Evolutionary conservation across 2,888 invertebrate genomes (phyloP), one percentile per base, ranked within the genome.

Genomic region (Phortica magna): DNA sequence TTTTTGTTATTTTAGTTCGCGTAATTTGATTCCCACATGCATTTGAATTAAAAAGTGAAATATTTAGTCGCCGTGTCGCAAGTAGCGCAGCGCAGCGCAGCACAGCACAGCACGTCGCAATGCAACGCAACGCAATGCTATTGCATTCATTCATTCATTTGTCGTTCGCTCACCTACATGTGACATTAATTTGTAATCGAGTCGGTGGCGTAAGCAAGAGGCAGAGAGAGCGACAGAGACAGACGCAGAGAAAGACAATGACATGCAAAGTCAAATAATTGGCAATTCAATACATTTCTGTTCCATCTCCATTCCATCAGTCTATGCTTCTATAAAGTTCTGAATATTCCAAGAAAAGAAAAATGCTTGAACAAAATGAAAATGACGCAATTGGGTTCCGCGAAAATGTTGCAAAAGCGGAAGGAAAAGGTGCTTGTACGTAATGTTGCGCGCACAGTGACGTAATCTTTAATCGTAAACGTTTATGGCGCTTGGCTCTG

Each of bases 41-140:
- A 85, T 85, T 85, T 85, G 87, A 85, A 85, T 85, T 85, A 84
- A 88, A 85, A 85, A 88, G 88, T 85, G 83, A 87, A 87, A 87
- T 88, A 87, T 17, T 55, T 55, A 55, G 55, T 55, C 14, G 55
- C 17, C 17, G 7, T 55, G 55, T 55, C 55, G 55, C 17, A 55
- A 55, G 55, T 31, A 31, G 31, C 31, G 31, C 1, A 31, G 31
- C 55, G 55, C 14, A 17, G 14, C 55, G 14, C 55, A 55, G 14
- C 17, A 17, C 55, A 17, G 14, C 14, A 14, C 72, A 76, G 82
- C 70, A 72, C 73, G 68, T 71, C 77, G 70, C 68, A 67, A 77
- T 12, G 74, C 43, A 42, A 31, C 77, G 77, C 31, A 31, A 31
- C 1, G 31, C 31, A 57, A 65, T 57, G 31, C 71, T 43, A 43